Base-by-base conservation (phyloP, 2,797 vertebrate genomes). In the Coluber constrictor region DNA sequence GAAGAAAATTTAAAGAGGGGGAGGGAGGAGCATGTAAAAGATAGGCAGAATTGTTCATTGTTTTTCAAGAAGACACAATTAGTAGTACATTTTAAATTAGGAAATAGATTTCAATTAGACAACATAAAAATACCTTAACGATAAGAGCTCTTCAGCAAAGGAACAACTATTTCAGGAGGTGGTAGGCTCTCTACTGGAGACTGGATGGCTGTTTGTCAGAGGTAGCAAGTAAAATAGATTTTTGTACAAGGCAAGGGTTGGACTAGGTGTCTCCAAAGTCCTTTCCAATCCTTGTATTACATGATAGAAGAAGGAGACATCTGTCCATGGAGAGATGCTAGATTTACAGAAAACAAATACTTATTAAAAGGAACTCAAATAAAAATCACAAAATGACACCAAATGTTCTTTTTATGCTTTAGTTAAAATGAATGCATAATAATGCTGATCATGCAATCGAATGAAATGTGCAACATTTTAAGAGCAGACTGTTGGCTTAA, bases 341-440 rank as follows among this genome's bases (percentile, higher is more conserved):
- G n/a, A 83, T 83, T 83, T 32, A 88, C n/a, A 60, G 29, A 54
- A 89, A 60, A 56, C 9, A n/a, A n/a, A 70, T 56, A 70, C 32
- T 88, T 56, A 60, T 25, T 79, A 59, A 92, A 83, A 43, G 16
- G 20, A 27, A 10, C 57, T 43, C 18, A 61, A 37, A 91, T 37
- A 56, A 66, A 92, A 32, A 54, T 61, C 66, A 0, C 55, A 43
- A 86, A 92, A 61, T 0, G 3, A 91, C n/a, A 25, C 87, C 55
- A 93, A 94, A 63, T 51, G 83, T 94, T 90, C 89, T 93, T 59
- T 92, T 47, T 25, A 79, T 74, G 60, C 56, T 90, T 95, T 92
- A 91, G 88, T 88, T 91, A 4, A 88, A 94, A 92, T 61, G 92
- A 94, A 87, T 93, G 59, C 90, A 83, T 91, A 86, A 93, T 79